phyloP scores from a whole-genome alignment of 2,888 invertebrate species.

The Epistrophe grossulariae region DNA sequence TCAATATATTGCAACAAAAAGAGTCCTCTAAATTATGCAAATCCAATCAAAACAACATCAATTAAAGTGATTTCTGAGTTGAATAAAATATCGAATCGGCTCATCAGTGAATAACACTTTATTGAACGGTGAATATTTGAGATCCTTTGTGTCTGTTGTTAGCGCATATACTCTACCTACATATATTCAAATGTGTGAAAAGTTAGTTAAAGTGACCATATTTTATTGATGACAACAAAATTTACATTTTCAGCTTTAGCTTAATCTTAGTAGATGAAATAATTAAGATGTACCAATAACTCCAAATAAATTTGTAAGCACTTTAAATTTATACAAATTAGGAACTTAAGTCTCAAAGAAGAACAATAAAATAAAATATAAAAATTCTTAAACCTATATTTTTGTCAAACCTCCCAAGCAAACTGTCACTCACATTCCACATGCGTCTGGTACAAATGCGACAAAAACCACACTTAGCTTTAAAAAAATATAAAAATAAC shows the following conservation, averaged over 20 bases:
- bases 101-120: conserved; percentile 20
- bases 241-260: not conserved
- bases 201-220: not conserved
- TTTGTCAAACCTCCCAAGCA: no score
- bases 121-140: not conserved
- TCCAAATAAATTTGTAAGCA: no score
- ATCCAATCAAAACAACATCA: conserved; percentile 69
- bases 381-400: no score
- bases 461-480: no score
- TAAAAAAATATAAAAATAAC: no score
- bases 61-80: conserved; percentile 68
- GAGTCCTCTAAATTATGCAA: conserved; percentile 67
- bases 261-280: no score
- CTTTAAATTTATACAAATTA: no score
- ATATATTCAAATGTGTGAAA: conserved; percentile 12
- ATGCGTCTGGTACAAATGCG: no score
- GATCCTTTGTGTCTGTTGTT: not conserved
- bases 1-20: conserved; percentile 54
- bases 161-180: not conserved
- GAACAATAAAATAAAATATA: no score
- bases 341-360: no score
- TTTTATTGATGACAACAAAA: not conserved
- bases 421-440: no score
- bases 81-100: conserved; percentile 49
- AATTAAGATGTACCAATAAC: no score